Conservation (phyloP, 1,140 invertebrate species). For the Caenorhabditis briggsae region DNA sequence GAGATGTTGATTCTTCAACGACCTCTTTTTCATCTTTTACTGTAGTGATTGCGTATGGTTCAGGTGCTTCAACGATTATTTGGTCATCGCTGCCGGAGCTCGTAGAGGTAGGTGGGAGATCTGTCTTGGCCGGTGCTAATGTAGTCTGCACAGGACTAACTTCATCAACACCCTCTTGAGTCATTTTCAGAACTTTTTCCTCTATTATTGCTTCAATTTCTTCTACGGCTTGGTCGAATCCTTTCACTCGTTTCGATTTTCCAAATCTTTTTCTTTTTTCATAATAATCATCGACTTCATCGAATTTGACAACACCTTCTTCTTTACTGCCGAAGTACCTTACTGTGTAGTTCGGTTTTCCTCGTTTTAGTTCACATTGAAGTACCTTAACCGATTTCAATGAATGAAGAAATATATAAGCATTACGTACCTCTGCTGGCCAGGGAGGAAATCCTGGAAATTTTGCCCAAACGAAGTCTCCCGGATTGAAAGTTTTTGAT, state of each 20-base stretch:
- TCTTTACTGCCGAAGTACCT: background rate
- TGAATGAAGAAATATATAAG: background rate
- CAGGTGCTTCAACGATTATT: too few species aligned
- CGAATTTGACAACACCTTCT: background rate
- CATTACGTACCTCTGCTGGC: background rate
- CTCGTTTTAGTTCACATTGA: background rate
- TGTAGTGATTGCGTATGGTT: too few species aligned
- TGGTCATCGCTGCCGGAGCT: too few species aligned
- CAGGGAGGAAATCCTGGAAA: constrained; percentile 28
- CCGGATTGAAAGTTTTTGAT: constrained; percentile 3
- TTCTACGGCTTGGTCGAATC: constrained; percentile 15
- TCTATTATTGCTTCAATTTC: background rate
- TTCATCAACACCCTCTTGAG: too few species aligned
- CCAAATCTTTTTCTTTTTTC: constrained; percentile 20
- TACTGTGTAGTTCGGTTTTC: constrained; percentile 29
- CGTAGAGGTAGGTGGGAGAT: too few species aligned
- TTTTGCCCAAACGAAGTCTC: constrained; percentile 25
- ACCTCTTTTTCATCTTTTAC: too few species aligned
- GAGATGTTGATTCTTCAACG: too few species aligned
- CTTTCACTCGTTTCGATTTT: constrained; percentile 34
- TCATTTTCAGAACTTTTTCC: background rate
- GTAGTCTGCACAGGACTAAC: too few species aligned
- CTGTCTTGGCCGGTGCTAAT: too few species aligned
- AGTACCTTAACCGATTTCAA: background rate
- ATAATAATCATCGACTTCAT: constrained; percentile 40